phyloP scores from a whole-genome alignment of 2,113 vertebrate species.

The Daubentonia madagascariensis region DNA sequence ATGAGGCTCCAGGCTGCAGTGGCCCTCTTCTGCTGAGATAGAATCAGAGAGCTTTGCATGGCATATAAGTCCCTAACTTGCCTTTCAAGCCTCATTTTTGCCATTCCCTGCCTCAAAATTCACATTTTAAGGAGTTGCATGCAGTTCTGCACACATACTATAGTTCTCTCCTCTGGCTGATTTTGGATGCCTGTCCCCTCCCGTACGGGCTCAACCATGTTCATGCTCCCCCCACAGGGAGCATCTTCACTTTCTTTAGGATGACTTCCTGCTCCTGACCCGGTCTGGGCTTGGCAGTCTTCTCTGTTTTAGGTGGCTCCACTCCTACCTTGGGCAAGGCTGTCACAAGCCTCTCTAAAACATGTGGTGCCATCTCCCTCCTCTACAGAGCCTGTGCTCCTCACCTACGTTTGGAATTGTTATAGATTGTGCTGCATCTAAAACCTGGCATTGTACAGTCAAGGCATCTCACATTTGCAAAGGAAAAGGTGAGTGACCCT shows the following conservation, averaged over 20 bases:
- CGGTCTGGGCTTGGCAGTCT: no score
- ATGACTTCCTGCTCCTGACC: not conserved
- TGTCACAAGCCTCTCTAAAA: no score
- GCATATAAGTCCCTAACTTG: accelerated
- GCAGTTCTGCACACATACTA: accelerated
- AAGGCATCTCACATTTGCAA: not conserved
- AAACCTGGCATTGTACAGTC: not conserved
- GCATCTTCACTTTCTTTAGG: no score
- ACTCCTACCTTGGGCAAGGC: accelerated
- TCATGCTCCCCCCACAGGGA: not conserved
- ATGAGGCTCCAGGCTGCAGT: not conserved
- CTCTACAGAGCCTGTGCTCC: not conserved
- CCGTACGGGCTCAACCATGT: accelerated
- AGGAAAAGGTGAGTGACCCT: not conserved
- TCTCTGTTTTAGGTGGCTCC: accelerated
- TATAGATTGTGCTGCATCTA: accelerated
- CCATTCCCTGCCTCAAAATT: not conserved
- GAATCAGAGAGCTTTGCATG: not conserved
- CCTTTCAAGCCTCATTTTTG: no score
- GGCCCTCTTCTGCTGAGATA: not conserved
- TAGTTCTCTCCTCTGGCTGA: no score
- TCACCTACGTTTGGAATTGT: accelerated
- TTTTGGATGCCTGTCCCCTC: no score
- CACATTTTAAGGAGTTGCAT: no score
- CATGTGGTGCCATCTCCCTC: accelerated